Evolutionary conservation across 2,797 vertebrate genomes (phyloP).

Genomic region (Sitta carolinensis): DNA sequence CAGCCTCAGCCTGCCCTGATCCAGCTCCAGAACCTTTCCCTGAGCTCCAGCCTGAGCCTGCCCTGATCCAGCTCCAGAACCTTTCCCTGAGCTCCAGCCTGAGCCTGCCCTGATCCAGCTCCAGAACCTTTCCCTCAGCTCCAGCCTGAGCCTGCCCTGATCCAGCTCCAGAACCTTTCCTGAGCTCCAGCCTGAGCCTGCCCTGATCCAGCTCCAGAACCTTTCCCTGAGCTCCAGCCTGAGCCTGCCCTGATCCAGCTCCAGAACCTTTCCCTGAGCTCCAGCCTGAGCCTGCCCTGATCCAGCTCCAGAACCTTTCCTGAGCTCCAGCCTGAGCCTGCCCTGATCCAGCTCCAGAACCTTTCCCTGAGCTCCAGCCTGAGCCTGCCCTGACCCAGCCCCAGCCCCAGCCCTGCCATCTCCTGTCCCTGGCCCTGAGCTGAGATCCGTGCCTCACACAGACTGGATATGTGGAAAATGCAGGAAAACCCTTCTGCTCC

Average conservation of each 20-base stretch:
- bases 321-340: background rate
- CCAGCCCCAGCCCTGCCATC: background rate
- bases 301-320: background rate
- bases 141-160: background rate
- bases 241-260: background rate
- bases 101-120: too few relatives aligned
- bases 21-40: background rate
- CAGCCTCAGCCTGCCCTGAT: too few relatives aligned
- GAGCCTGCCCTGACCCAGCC: background rate
- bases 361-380: too few relatives aligned
- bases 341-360: background rate
- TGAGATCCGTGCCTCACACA: background rate
- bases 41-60: background rate
- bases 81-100: too few relatives aligned
- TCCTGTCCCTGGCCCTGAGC: background rate
- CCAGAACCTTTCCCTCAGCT: background rate
- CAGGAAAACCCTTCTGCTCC: background rate
- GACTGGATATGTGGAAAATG: rapidly evolving
- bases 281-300: too few relatives aligned
- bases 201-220: too few relatives aligned
- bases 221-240: background rate
- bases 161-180: background rate
- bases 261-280: background rate
- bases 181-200: too few relatives aligned
- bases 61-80: background rate